These are phyloP conservation scores for Toxostoma redivivum DNA, from an alignment of 2,113 vertebrate genomes.

Conservation along the genomic window DNA sequence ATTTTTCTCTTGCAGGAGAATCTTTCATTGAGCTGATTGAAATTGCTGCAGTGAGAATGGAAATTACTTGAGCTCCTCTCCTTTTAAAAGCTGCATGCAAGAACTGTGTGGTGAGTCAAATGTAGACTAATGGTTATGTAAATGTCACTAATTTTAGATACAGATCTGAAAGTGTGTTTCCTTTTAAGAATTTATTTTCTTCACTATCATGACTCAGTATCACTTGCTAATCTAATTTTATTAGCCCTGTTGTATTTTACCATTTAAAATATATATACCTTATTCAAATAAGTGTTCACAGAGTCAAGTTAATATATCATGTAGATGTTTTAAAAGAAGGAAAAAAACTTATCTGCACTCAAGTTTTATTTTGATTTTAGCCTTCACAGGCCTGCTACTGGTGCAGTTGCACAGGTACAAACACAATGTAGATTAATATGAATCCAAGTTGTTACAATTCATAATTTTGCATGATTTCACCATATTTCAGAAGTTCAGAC, in stretches of 20 bases:
- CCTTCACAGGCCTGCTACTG: not conserved
- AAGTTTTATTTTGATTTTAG: not conserved
- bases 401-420: not conserved
- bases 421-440: not conserved
- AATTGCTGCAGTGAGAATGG: conserved; percentile 28
- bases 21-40: conserved; percentile 28
- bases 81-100: conserved; percentile 46
- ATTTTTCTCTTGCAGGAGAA: conserved; percentile 27
- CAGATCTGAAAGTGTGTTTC: conserved; percentile 63
- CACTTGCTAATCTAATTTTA: conserved; percentile 54
- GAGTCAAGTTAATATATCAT: not conserved
- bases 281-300: not conserved
- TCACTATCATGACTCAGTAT: conserved; percentile 60
- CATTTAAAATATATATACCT: not conserved
- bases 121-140: conserved; percentile 67
- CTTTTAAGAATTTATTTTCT: conserved; percentile 61
- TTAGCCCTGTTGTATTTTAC: conserved; percentile 23
- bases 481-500: not conserved
- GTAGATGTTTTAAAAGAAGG: not conserved
- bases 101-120: conserved; percentile 59
- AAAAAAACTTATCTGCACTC: not conserved
- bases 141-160: conserved; percentile 68
- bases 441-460: not conserved
- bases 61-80: conserved; percentile 23
- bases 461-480: not conserved